Conservation (phyloP, 2,888 invertebrate species). For the Nomada ferruginata region DNA sequence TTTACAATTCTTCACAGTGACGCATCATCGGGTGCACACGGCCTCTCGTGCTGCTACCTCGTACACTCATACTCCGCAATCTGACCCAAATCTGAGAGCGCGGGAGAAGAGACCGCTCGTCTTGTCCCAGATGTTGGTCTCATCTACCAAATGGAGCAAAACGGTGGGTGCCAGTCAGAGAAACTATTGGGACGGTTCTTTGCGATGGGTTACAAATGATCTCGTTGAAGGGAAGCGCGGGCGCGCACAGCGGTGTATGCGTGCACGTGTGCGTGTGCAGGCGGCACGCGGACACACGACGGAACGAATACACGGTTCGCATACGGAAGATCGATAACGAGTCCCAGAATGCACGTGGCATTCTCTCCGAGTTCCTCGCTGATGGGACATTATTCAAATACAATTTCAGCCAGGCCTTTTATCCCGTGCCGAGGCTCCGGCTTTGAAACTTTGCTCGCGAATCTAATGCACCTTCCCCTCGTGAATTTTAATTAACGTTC, state of each 20-base stretch:
- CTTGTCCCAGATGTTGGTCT: conserved; percentile 75
- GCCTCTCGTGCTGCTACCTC: conserved; percentile 1
- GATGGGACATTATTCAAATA: conserved; percentile 57
- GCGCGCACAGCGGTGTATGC: background rate
- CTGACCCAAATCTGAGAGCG: conserved; percentile 78
- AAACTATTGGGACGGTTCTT: conserved; percentile 47
- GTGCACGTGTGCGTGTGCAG: background rate
- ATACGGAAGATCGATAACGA: conserved; percentile 46
- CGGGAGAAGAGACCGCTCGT: conserved; percentile 55
- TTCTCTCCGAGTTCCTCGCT: conserved; percentile 22
- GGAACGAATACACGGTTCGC: background rate
- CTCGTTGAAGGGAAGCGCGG: conserved; percentile 33
- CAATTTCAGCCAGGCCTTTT: conserved; percentile 51
- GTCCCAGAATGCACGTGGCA: conserved; percentile 43
- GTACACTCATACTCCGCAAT: conserved; percentile 66
- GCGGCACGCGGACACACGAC: background rate
- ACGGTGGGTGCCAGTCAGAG: conserved; percentile 50
- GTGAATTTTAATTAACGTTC: conserved; percentile 57
- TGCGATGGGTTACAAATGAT: conserved; percentile 51
- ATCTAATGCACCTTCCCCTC: conserved; percentile 38
- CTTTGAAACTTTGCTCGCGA: conserved; percentile 43
- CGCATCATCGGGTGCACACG: conserved; percentile 54
- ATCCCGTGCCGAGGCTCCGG: conserved; percentile 5
- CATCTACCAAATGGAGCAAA: conserved; percentile 77
- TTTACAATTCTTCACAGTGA: conserved; percentile 34